phyloP scores from a whole-genome alignment of 2,113 vertebrate genomes.

The Actenoides hombroni region DNA sequence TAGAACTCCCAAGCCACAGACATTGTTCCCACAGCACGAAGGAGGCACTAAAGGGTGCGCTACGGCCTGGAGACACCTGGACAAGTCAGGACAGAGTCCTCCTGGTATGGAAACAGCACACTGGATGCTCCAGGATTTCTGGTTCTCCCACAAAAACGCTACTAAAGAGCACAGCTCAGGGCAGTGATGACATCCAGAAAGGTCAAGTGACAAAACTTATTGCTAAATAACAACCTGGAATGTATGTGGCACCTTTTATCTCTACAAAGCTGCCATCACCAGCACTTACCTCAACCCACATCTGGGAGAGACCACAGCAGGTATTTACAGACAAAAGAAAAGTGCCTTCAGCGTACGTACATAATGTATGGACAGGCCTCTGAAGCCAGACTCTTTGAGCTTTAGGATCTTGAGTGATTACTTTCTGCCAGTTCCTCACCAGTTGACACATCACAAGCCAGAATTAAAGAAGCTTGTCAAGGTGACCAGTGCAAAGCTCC shows the following conservation, averaged over 20 bases:
- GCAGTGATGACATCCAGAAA: not conserved
- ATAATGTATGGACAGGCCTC: not conserved
- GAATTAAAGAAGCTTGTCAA: not conserved
- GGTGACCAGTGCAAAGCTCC: not conserved
- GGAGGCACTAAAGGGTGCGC: not conserved
- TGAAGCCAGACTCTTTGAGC: not conserved
- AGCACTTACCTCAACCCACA: not conserved
- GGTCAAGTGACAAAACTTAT: not conserved
- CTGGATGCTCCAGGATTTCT: not conserved
- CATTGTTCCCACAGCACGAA: not conserved
- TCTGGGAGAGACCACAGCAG: not conserved
- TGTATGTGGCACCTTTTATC: not conserved
- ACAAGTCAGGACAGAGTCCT: not conserved
- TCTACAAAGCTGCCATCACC: not conserved
- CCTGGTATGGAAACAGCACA: not conserved
- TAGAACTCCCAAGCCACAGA: not conserved
- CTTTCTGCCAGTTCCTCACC: not conserved
- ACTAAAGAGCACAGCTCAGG: not conserved
- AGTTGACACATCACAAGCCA: not conserved
- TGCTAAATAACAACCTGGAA: not conserved
- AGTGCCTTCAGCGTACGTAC: accelerated
- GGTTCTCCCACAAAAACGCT: not conserved
- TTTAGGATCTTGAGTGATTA: not conserved
- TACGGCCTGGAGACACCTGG: not conserved
- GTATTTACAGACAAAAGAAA: not conserved